Base-by-base conservation (phyloP, 2,113 vertebrate species). In the Otocyon megalotis region DNA sequence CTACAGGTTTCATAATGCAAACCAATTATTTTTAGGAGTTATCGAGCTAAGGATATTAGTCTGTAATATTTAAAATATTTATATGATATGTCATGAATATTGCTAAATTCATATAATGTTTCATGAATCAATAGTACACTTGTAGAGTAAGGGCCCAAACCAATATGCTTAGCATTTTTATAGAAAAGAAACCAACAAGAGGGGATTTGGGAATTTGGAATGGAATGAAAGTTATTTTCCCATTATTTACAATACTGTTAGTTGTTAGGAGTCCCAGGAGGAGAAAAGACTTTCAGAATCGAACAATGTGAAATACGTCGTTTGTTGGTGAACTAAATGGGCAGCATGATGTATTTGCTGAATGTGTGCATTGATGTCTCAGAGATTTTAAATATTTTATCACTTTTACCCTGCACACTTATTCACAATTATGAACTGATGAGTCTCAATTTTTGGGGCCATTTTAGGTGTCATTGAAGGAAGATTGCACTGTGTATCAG, bases 11-110 rank as follows among this genome's bases (percentile, higher is more conserved):
- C 48, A 56, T 96, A 93, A 95, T 14, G 6, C 53, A 88, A 96
- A 76, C 53, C 92, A 97, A 97, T 97, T 95, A 96, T 97, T 97
- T 90, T 60, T 84, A 71, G 26, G 32, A 81, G 17, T 89, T 90
- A 92, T 72, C 72, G 93, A 58, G 56, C 37, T 87, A 93, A 89
- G 58, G 56, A 65, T 77, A 95, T 77, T 72, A 97, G n/a, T 67
- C 32, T 65, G 65, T 28, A 94, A 35, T 71, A 43, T 67, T 93
- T 97, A 95, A 92, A 92, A 93, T 48, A 90, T 58, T 62, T 54
- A 37, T 76, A 53, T 74, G 58, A 86, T 71, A 80, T 94, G 30
- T 3, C 71, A 77, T 37, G 74, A 72, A 77, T 88, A 88, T 48
- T 96, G 3, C 58, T 90, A 37, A 85, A 81, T 94, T 95, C 81